Percentiles rank a stretch among this genome's conserved stretches.
Conservation (phyloP, 1,140 invertebrate species). For the Acromyrmex heyeri region DNA sequence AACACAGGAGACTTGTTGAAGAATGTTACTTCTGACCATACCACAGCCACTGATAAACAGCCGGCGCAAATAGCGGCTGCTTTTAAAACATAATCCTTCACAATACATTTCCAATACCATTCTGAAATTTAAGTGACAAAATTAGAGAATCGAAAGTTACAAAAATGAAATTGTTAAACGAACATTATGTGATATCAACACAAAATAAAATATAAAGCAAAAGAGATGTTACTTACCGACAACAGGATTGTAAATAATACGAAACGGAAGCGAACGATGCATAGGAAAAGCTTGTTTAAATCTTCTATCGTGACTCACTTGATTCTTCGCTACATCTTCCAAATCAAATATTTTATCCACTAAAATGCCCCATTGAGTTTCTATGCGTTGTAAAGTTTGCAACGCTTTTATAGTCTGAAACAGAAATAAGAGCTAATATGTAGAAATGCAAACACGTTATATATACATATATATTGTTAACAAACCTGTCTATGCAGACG, state of each 20-base stretch:
- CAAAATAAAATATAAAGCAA: not conserved
- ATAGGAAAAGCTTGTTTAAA: constrained; percentile 93
- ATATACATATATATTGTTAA: not conserved
- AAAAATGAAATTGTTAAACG: constrained; percentile 17
- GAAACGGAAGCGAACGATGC: constrained; percentile 87
- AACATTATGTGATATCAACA: not conserved
- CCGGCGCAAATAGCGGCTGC: constrained; percentile 91
- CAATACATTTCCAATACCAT: constrained; percentile 98
- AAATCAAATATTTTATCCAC: constrained; percentile 93
- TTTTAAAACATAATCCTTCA: constrained; percentile 92
- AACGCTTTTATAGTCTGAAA: constrained; percentile 93
- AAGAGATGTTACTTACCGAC: constrained; percentile 87
- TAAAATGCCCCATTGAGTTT: constrained; percentile 96
- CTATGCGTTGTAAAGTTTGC: constrained; percentile 95
- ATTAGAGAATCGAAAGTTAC: constrained; percentile 14
- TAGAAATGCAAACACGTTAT: not conserved
- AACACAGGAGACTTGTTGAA: constrained; percentile 96
- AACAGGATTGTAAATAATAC: constrained; percentile 89
- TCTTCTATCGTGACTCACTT: constrained; percentile 90
- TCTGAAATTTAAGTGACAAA: constrained; percentile 88
- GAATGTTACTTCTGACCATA: constrained; percentile 99
- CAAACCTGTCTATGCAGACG: constrained; percentile 92
- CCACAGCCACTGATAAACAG: constrained; percentile 94
- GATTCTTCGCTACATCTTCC: constrained; percentile 95
- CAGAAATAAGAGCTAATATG: constrained; percentile 43